A percentile compares a stretch with the other conserved stretches of the same genome.
These are phyloP conservation scores for Drosophila micromelanica DNA, from an alignment of 1,140 invertebrate species.

Conservation along the genomic window DNA sequence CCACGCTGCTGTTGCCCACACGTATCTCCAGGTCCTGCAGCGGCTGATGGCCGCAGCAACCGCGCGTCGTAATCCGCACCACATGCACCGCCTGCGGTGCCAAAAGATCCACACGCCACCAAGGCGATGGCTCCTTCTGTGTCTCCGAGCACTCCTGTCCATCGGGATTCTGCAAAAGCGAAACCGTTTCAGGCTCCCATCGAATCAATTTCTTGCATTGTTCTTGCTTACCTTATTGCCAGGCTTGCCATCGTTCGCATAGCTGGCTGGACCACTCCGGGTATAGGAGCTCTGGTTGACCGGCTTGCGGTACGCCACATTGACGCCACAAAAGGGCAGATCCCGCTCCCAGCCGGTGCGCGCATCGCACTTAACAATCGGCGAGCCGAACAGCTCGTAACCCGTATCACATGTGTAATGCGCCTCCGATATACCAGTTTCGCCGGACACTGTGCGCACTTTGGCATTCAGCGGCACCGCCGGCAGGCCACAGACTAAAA, in stretches of 20 bases:
- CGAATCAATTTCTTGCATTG: not conserved
- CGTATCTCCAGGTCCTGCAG: constrained; percentile 95
- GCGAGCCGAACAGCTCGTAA: constrained; percentile 89
- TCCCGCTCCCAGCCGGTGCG: constrained; percentile 91
- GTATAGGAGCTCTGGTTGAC: constrained; percentile 95
- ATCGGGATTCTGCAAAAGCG: constrained; percentile 89
- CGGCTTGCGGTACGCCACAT: constrained; percentile 94
- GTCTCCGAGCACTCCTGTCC: constrained; percentile 95
- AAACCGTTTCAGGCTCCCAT: not conserved
- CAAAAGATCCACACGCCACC: constrained; percentile 96
- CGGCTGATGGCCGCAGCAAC: constrained; percentile 95
- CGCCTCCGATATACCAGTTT: constrained; percentile 85
- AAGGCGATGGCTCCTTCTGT: constrained; percentile 93
- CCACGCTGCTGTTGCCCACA: constrained; percentile 94
- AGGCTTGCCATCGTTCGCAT: constrained; percentile 93
- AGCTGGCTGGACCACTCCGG: constrained; percentile 90
- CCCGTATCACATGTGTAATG: constrained; percentile 93
- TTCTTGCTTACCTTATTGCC: constrained; percentile 84
- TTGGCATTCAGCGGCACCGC: constrained; percentile 92
- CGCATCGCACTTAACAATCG: constrained; percentile 88
- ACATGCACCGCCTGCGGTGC: constrained; percentile 92
- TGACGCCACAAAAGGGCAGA: constrained; percentile 94
- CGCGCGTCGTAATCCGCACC: constrained; percentile 93
- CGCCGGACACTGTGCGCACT: constrained; percentile 85
- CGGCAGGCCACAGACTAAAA: constrained; percentile 89